Evolutionary conservation across 2,113 vertebrate genomes (phyloP).

Genomic region (Eulemur macaco): DNA sequence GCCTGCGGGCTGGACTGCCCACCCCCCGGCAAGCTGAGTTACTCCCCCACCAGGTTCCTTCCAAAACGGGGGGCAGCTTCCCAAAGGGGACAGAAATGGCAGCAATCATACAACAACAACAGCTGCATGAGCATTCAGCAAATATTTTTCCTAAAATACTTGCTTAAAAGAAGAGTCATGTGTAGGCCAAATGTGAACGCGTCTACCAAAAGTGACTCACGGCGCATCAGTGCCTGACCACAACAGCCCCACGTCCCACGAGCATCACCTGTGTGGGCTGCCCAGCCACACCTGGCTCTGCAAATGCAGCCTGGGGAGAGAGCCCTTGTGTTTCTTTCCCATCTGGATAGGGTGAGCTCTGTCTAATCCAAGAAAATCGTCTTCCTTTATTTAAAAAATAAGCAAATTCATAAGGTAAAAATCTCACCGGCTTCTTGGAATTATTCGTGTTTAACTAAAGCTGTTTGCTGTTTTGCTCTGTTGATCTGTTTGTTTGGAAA

Average conservation of each 20-base stretch:
- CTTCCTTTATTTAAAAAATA: neutral
- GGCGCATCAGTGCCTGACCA: neutral
- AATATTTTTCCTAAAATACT: neutral
- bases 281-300: neutral
- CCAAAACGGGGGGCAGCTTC: neutral
- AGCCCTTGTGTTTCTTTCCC: neutral
- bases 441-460: neutral
- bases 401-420: neutral
- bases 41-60: neutral
- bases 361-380: neutral
- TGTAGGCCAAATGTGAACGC: neutral
- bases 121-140: neutral
- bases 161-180: neutral
- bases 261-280: neutral
- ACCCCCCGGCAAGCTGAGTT: neutral
- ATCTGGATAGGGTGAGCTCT: neutral
- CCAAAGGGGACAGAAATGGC: neutral
- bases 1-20: neutral
- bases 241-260: rapidly evolving
- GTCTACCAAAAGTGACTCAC: rapidly evolving
- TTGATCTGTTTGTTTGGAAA: neutral
- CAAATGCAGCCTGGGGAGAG: rapidly evolving
- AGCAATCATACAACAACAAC: neutral
- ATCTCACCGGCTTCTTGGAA: neutral
- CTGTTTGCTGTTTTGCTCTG: neutral